These are phyloP conservation scores for Melierax canorus DNA, from an alignment of 2,113 vertebrate genomes.

Conservation along the genomic window DNA sequence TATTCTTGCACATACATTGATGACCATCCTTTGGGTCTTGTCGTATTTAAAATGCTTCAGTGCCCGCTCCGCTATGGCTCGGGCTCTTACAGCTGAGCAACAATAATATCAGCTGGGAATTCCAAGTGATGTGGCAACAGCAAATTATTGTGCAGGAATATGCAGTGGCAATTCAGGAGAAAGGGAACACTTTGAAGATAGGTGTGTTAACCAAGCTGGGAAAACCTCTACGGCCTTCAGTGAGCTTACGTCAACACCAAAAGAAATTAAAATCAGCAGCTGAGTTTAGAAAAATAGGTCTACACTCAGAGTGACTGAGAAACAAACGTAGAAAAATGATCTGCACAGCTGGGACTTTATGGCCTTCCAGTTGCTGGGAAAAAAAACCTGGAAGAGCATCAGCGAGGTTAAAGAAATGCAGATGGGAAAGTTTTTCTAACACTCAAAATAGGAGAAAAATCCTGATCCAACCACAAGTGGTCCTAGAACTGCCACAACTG, in stretches of 20 bases:
- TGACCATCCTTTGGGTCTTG: background rate
- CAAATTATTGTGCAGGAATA: background rate
- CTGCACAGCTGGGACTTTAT: background rate
- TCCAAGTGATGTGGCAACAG: background rate
- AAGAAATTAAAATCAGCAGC: background rate
- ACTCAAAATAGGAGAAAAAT: background rate
- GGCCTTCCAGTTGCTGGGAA: background rate
- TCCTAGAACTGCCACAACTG: background rate
- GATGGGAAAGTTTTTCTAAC: background rate
- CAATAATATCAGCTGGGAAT: background rate
- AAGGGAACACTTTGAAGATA: background rate
- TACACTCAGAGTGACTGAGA: background rate
- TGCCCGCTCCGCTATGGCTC: background rate
- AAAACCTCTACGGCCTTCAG: background rate
- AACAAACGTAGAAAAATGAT: background rate
- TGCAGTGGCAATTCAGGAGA: background rate
- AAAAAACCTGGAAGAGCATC: background rate
- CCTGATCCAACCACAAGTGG: background rate
- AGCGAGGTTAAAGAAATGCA: background rate
- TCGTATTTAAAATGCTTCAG: background rate
- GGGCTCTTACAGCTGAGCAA: conserved; percentile 6
- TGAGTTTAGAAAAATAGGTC: background rate
- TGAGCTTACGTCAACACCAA: background rate
- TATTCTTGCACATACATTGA: background rate
- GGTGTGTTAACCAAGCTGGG: background rate